Conservation (phyloP, 2,113 vertebrate genomes). For the Setophaga kirtlandii region DNA sequence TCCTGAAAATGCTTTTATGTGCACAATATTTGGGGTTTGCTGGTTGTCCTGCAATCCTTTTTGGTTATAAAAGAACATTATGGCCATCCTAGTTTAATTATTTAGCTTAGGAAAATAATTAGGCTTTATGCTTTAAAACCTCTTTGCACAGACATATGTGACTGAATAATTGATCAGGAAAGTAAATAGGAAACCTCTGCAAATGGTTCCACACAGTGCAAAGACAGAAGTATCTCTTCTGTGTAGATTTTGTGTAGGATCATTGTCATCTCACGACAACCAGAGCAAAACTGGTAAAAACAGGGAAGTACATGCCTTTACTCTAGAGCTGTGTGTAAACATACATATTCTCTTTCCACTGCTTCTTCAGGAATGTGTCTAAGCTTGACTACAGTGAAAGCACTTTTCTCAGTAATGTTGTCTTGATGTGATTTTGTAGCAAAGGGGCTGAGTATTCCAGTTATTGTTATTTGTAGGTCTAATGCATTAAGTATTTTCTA, state of each 20-base stretch:
- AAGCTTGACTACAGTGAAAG: neutral
- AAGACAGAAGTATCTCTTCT: neutral
- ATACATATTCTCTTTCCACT: neutral
- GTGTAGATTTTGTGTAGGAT: neutral
- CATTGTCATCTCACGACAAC: neutral
- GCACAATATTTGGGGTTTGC: neutral
- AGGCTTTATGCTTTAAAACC: neutral
- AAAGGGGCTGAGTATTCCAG: neutral
- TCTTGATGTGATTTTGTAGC: neutral
- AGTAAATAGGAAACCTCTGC: neutral
- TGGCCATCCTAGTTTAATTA: neutral
- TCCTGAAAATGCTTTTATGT: neutral
- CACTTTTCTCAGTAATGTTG: neutral
- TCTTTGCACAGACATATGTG: neutral
- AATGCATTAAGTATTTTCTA: neutral
- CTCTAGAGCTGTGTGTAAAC: neutral
- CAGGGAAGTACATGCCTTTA: neutral
- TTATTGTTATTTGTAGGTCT: neutral
- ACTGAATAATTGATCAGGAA: neutral
- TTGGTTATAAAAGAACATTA: neutral
- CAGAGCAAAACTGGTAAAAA: neutral
- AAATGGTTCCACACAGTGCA: neutral
- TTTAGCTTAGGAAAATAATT: neutral
- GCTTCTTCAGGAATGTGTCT: neutral
- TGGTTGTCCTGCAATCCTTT: neutral